A percentile compares a stretch with the other conserved stretches of the same genome.
Evolutionary conservation across 2,113 vertebrate genomes (phyloP).

Genomic region (Actenoides hombroni): DNA sequence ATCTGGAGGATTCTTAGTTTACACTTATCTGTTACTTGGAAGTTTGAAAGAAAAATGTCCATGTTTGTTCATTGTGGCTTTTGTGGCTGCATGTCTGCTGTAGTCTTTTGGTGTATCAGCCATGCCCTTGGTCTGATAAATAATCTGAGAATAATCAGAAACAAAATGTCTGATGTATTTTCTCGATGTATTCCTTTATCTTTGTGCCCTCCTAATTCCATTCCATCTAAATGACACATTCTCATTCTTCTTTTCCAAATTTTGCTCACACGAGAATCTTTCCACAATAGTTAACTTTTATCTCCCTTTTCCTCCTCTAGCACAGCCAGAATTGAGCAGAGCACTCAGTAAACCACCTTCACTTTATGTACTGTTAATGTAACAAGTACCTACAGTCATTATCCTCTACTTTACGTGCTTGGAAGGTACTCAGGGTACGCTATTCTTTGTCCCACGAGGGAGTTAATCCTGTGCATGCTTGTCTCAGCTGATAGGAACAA

Average conservation of each 20-base stretch:
- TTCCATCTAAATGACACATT: background rate
- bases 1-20: background rate
- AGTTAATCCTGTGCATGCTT: background rate
- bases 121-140: background rate
- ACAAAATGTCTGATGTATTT: background rate
- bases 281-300: background rate
- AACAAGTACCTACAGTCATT: background rate
- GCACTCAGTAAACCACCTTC: background rate
- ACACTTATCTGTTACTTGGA: background rate
- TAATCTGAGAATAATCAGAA: background rate
- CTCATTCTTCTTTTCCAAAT: background rate
- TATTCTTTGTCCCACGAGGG: fast-evolving
- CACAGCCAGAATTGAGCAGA: background rate
- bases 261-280: background rate
- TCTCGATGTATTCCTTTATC: background rate
- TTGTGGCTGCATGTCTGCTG: background rate
- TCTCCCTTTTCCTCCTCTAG: background rate
- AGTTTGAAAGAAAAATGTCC: background rate
- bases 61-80: background rate
- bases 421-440: background rate
- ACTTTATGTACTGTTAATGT: background rate
- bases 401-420: fast-evolving
- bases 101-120: background rate
- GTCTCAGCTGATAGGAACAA: background rate
- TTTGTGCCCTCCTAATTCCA: background rate